phyloP scores from a whole-genome alignment of 2,888 invertebrate genomes.

The Phanerotoma sp. region DNA sequence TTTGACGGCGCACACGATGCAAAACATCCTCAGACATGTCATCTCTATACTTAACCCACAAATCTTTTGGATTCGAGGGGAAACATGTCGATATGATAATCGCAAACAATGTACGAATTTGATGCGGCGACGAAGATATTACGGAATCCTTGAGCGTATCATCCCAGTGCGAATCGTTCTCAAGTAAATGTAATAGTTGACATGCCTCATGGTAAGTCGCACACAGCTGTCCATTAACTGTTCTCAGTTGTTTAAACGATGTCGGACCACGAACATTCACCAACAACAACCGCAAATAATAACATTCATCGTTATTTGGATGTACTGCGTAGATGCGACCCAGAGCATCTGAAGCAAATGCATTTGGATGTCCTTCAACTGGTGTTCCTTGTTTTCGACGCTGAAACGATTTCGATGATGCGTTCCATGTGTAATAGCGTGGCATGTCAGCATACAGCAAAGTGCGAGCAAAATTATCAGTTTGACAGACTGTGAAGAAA shows the following conservation, averaged over 20 bases:
- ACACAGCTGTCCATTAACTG: constrained; percentile 48
- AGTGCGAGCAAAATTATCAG: constrained; percentile 24
- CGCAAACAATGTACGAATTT: constrained; percentile 39
- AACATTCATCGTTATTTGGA: constrained; percentile 43
- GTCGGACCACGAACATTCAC: constrained; percentile 46
- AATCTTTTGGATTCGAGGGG: background rate
- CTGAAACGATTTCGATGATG: constrained; percentile 17
- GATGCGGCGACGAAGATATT: constrained; percentile 26
- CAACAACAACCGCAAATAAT: constrained; percentile 44
- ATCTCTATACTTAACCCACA: constrained; percentile 17
- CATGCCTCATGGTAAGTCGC: constrained; percentile 53
- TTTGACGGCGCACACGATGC: background rate
- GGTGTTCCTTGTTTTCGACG: constrained; percentile 34
- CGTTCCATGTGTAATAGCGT: constrained; percentile 27
- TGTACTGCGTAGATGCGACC: constrained; percentile 44
- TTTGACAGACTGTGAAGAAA: constrained; percentile 35
- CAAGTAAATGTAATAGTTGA: constrained; percentile 42
- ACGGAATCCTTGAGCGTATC: constrained; percentile 32
- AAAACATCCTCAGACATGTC: constrained; percentile 12
- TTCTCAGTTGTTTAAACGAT: constrained; percentile 45
- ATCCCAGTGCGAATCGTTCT: constrained; percentile 43
- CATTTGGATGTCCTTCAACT: constrained; percentile 30
- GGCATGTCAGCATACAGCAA: constrained; percentile 25
- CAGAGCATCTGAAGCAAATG: constrained; percentile 34
- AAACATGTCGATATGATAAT: constrained; percentile 27